Evolutionary conservation across 2,113 vertebrate genomes (phyloP), one percentile per base, ranked within the genome.

Genomic region (Rutilus rutilus): DNA sequence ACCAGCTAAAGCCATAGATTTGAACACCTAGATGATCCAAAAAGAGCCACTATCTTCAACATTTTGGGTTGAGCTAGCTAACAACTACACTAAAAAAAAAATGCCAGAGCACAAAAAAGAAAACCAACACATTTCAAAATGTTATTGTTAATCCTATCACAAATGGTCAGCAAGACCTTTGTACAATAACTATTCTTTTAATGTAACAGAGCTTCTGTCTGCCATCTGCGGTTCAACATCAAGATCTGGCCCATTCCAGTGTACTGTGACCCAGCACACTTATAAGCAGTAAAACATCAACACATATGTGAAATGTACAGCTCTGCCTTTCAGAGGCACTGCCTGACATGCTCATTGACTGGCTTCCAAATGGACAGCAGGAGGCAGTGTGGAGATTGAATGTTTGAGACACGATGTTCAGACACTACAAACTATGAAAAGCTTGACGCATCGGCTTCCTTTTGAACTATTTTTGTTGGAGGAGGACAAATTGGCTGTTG

Each of bases 331-430:
- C 62, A 60, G 47, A 83, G 73, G 23, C 23, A 47, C 25, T 50
- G 78, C 65, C 78, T 65, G 60, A 65, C 36, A 65, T 4, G 4
- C 54, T 39, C 4, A 62, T 10, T 64, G 23, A 47, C 60, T 81
- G n/a, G 15, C 47, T 65, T 83, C 45, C 57, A 79, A 21, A 19
- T 60, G 69, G 57, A 82, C 85, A 76, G 76, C 69, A 88, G 81
- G 76, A 69, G 87, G 85, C 82, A 86, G 85, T 81, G 67, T 86
- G 45, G 25, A 83, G 42, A 69, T 36, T 69, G 21, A 39, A 42
- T 33, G 25, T 12, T 5, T 19, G 74, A 27, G 25, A 79, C 60
- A 75, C n/a, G 65, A 65, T 71, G 47, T 30, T 52, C 27, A 76
- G 25, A 76, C 74, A 33, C 27, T 77, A 19, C 27, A 33, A 77